Conservation (phyloP, 2,888 invertebrate species). For the Melinopterus prodromus region DNA sequence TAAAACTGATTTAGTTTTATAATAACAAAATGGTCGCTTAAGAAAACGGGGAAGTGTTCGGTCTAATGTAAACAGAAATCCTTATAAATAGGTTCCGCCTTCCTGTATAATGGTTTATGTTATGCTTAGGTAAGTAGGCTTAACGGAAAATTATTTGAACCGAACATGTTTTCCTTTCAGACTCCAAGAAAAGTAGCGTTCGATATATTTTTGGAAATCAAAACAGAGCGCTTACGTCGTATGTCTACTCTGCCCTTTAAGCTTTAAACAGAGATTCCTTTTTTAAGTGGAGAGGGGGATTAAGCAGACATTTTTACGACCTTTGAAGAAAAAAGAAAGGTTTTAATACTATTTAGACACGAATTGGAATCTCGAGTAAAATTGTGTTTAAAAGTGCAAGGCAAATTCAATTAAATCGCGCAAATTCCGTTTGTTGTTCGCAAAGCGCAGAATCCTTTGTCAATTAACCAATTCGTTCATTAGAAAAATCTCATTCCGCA, state of each 20-base stretch:
- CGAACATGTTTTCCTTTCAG: neutral
- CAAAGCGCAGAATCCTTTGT: neutral
- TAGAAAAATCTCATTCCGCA: neutral
- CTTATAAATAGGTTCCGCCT: neutral
- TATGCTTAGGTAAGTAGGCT: neutral
- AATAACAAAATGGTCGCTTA: neutral
- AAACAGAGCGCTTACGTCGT: neutral
- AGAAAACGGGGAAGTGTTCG: neutral
- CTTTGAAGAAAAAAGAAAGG: no score
- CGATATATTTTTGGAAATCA: neutral
- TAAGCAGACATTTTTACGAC: no score
- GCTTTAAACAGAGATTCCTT: no score
- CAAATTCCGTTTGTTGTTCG: neutral
- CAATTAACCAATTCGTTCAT: neutral
- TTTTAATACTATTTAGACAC: neutral
- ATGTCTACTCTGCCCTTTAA: neutral
- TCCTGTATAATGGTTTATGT: neutral
- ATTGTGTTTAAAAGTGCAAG: neutral
- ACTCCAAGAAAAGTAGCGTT: neutral
- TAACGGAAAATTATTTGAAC: neutral
- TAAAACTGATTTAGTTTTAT: neutral
- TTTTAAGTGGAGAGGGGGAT: no score
- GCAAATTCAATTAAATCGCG: neutral
- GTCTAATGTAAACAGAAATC: neutral
- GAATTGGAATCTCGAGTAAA: neutral